Evolutionary conservation across 2,888 invertebrate species (phyloP), one percentile per base, ranked within the genome.

Genomic region (Himalopsyche kuldschensis): DNA sequence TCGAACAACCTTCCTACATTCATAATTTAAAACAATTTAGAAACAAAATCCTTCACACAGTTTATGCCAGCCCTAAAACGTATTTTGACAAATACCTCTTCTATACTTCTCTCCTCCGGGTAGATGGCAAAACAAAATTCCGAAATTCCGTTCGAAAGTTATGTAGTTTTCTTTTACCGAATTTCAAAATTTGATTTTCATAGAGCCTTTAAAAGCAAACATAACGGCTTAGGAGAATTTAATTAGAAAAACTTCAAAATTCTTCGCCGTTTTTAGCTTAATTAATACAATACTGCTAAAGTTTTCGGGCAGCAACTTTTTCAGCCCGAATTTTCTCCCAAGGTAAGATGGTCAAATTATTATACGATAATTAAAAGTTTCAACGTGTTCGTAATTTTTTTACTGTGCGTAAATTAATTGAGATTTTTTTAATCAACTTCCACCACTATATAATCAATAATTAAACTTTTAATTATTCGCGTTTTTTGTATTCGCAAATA

Each of bases 171-270:
- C 55, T 55, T 55, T 24, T 20, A 20, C 55, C 55, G 17, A 55
- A 55, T 79, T 63, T 63, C 32, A 63, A 79, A 79, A 63, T 63
- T 79, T 20, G n/a, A 63, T 48, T 79, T 79, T 55, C 63, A 32
- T 55, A 31, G 20, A 32, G 79, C 48, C 11, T 30, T 31, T 30
- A 79, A 79, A 79, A 55, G 31, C n/a, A 47, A 63, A 79, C 79
- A 55, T 79, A 55, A 55, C 35, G 35, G 11, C 77, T 48, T 41
- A 27, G 63, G 76, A 32, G 83, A 83, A 83, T 83, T 83, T 83
- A 80, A 83, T 83, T 83, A 83, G 47, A 75, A 69, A 80, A 83
- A 83, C 80, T 83, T 83, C 76, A 80, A 83, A 83, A 69, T 83
- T 48, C 77, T 46, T 77, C 75, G 81, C 75, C 83, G 63, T 48